Conservation (phyloP, 1,140 invertebrate species). For the Hermetia illucens region DNA sequence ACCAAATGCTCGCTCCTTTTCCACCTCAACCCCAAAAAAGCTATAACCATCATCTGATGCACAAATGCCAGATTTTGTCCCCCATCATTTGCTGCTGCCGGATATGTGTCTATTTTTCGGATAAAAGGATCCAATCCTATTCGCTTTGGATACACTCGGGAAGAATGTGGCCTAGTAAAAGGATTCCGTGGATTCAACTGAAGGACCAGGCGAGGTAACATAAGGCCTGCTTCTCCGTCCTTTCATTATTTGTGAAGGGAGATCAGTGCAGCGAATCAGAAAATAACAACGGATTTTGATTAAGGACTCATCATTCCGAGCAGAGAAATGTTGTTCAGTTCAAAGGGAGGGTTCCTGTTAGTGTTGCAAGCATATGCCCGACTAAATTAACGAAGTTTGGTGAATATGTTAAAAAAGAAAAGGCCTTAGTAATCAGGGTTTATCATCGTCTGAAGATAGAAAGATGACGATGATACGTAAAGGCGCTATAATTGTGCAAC, state of each 20-base stretch:
- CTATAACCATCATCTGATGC: not conserved
- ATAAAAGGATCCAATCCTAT: not conserved
- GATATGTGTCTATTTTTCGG: constrained; percentile 1
- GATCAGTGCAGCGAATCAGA: constrained; percentile 32
- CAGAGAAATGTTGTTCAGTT: too few species aligned
- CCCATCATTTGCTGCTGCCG: not conserved
- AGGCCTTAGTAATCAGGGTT: too few species aligned
- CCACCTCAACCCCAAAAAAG: not conserved
- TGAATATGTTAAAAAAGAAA: too few species aligned
- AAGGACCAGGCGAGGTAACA: not conserved
- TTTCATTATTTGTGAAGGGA: constrained; percentile 12
- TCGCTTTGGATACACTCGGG: not conserved
- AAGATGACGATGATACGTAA: too few species aligned
- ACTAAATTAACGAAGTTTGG: too few species aligned
- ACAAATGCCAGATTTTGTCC: not conserved
- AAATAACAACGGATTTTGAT: constrained; percentile 35
- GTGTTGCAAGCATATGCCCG: too few species aligned
- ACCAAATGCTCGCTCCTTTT: not conserved
- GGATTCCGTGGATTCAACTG: not conserved
- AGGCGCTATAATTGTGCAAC: too few species aligned
- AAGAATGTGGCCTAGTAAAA: too few species aligned
- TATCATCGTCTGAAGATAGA: too few species aligned
- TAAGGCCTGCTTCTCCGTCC: too few species aligned
- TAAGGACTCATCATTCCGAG: constrained; percentile 19
- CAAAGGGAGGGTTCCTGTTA: too few species aligned